Percentiles rank a stretch among this genome's conserved stretches.
Conservation (phyloP, 2,113 vertebrate species). For the Brachypteracias leptosomus region DNA sequence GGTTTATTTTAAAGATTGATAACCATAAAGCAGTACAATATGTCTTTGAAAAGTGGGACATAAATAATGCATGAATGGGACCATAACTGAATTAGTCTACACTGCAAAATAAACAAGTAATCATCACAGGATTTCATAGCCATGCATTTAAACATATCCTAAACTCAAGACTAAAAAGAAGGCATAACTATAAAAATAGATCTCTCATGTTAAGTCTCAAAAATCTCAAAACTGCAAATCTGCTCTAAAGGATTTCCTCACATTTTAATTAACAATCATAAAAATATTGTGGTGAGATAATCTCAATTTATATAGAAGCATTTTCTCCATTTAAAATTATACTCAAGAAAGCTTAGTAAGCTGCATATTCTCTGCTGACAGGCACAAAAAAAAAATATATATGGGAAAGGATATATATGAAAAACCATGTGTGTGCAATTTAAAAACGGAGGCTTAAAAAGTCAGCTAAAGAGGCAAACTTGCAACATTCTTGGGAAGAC, state of each 20-base stretch:
- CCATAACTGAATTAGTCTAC: conserved; percentile 23
- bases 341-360: conserved; percentile 52
- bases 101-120: conserved; percentile 48
- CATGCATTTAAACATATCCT: conserved; percentile 16
- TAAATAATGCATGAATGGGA: neutral
- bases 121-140: conserved; percentile 38
- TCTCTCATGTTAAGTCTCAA: conserved; percentile 51
- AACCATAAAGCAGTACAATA: conserved; percentile 2
- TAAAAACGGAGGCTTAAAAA: neutral
- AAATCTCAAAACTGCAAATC: conserved; percentile 63
- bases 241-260: conserved; percentile 60
- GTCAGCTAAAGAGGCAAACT: neutral
- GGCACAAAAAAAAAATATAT: conserved; percentile 3
- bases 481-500: neutral
- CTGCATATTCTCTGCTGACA: conserved; percentile 50
- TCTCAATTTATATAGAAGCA: conserved; percentile 42
- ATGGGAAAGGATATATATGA: too few species aligned
- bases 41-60: neutral
- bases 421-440: neutral
- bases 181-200: conserved; percentile 56
- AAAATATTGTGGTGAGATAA: conserved; percentile 68
- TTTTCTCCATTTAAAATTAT: conserved; percentile 54
- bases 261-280: conserved; percentile 71
- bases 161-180: conserved; percentile 54
- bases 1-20: neutral